A percentile compares a stretch with the other conserved stretches of the same genome.
Conservation (phyloP, 2,797 vertebrate species). For the Microchirus variegatus region DNA sequence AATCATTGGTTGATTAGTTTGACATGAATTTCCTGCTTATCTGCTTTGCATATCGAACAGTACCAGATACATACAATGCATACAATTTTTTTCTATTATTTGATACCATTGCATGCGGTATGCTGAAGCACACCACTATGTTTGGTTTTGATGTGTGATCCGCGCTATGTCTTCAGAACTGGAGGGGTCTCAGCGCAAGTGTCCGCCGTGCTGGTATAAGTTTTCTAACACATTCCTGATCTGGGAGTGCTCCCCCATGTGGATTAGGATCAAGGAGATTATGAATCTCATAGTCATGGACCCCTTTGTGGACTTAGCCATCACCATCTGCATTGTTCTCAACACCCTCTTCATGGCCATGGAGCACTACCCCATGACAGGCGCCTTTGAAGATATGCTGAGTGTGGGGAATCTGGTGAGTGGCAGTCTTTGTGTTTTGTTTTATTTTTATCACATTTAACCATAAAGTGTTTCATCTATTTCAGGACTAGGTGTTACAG, state of each 20-base stretch:
- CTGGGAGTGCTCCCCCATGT: constrained; percentile 93
- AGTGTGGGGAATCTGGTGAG: constrained; percentile 97
- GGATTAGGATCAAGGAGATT: constrained; percentile 96
- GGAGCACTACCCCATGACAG: constrained; percentile 98
- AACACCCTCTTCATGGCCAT: constrained; percentile 99
- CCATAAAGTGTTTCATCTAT: constrained; percentile 15
- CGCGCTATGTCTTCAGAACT: constrained; percentile 86
- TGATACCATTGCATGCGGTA: constrained; percentile 73
- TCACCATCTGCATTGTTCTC: constrained; percentile 99
- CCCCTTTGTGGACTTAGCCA: constrained; percentile 97
- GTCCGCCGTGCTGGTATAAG: constrained; percentile 99
- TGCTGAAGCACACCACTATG: constrained; percentile 51
- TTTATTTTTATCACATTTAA: neutral
- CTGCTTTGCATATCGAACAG: constrained; percentile 81
- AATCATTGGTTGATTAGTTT: constrained; percentile 78
- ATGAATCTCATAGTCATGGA: constrained; percentile 98
- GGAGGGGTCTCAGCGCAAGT: constrained; percentile 98
- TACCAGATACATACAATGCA: constrained; percentile 83
- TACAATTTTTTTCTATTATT: constrained; percentile 70
- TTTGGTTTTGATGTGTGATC: constrained; percentile 72
- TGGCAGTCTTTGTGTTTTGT: constrained; percentile 3
- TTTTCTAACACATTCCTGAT: constrained; percentile 98
- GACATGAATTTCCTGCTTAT: constrained; percentile 83
- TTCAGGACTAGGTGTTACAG: no score
- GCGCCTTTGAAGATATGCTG: constrained; percentile 89